Evolutionary conservation across 2,888 invertebrate genomes (phyloP), one percentile per base, ranked within the genome.

Genomic region (Lypha dubia): DNA sequence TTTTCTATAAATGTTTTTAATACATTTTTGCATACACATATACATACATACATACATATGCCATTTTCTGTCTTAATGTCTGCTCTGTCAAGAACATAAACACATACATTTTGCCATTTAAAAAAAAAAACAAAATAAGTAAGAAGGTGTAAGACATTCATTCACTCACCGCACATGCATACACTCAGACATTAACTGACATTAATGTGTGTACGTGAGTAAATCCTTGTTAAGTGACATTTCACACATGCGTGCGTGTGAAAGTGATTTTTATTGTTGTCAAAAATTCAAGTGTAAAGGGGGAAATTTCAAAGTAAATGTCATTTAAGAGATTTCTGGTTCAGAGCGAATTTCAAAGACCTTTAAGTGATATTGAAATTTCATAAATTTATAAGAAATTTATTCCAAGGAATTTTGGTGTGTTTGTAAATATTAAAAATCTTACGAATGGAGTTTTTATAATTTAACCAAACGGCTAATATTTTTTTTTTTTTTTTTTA

Each of bases 191-290:
- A 68, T 79, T 56, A 51, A 35, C 49, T 51, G 70, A 84, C 49
- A 53, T 51, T 67, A 79, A 74, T 75, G 70, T 67, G 70, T 62
- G 71, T 75, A 84, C 84, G 77, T 84, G 84, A 79, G 74, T 79
- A 84, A 84, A 81, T 81, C 73, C 74, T 65, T 74, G 77, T 70
- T 81, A 79, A 84, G 77, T 79, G 84, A 81, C 81, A 81, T 81
- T 84, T 84, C 70, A 77, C 77, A 84, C 77, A 81, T 74, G n/a
- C 74, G 68, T 81, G 81, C 74, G 68, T 84, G 77, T 74, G 49
- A 74, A 81, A 79, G 58, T 74, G 74, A 84, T 84, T 77, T 84
- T 84, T 58, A 70, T 77, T n/a, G 41, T 56, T 80, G 63, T 41
- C 63, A 73, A 32, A 51, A 63, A 63, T 15, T n/a, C 28, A 44